Evolutionary conservation across 1,140 invertebrate genomes (phyloP), one percentile per base, ranked within the genome.

Genomic region (Drosophila kohkoa): DNA sequence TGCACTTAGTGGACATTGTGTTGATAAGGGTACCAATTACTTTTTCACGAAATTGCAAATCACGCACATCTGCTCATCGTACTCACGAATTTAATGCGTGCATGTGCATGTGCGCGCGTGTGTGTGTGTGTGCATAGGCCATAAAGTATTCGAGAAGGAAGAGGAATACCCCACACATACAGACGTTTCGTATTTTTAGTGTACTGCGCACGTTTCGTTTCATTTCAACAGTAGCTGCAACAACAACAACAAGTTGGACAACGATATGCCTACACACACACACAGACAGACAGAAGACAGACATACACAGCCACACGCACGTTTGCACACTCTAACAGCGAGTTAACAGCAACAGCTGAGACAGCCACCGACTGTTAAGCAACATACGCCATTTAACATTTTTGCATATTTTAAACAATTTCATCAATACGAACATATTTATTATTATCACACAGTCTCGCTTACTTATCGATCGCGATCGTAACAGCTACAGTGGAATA

Each of bases 141-240:
- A 41, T 59, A 59, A 58, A 13, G 5, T 41, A 65, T 43, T 55
- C 28, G 13, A 15, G 25, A 30, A 32, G 30, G 41, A 60, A 68
- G n/a, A 32, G 30, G 41, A 60, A 68, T 74, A 73, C 48, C 38
- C 48, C 25, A 35, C 43, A 32, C 3, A 35, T 55, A 35, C 43
- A 43, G 5, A 32, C 3, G 45, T 55, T 57, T 55, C 7, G 54
- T 67, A 73, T 73, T 68, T 73, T 73, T 73, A 75, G 66, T 70
- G 52, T 51, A 52, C 43, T 75, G 73, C 73, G 73, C 68, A 75
- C 68, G 73, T 75, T 75, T 73, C 65, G 48, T 74, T 57, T 68
- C 57, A 68, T 60, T 69, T 46, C 28, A 48, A 13, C 20, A 41
- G 16, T 15, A 51, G 41, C 32, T 38, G 35, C 52, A 63, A 60